Evolutionary conservation across 2,113 vertebrate genomes (phyloP).

Genomic region (mouse (Mus musculus)): DNA sequence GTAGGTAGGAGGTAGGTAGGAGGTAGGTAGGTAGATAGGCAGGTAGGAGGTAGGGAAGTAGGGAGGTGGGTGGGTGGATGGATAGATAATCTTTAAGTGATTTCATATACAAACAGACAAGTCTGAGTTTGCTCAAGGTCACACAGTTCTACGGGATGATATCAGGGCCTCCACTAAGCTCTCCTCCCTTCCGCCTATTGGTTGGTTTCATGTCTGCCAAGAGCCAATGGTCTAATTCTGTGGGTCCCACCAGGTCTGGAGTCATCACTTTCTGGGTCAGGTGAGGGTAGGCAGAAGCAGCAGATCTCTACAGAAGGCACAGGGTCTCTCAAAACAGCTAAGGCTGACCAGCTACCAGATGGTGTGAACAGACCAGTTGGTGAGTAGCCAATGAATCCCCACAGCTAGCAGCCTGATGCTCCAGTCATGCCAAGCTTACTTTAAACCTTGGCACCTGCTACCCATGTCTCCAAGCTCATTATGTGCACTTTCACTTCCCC

Average conservation of each 20-base stretch:
- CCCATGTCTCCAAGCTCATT: not conserved
- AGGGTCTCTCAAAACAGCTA: not conserved
- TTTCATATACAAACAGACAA: slow-evolving; percentile 10
- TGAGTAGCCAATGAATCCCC: slow-evolving; percentile 38
- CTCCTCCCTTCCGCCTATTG: not conserved
- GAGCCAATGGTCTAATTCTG: not conserved
- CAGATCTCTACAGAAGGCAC: slow-evolving; percentile 39
- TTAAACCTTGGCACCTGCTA: not conserved
- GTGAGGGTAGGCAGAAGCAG: slow-evolving; percentile 46
- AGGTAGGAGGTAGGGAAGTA: too few species aligned
- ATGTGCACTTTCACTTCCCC: not conserved
- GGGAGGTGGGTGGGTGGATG: too few species aligned
- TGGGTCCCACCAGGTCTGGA: not conserved
- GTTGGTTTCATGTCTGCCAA: not conserved
- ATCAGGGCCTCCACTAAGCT: not conserved
- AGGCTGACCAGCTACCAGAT: slow-evolving; percentile 50
- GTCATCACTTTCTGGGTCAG: not conserved
- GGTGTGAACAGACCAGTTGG: not conserved
- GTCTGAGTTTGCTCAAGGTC: not conserved
- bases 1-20: not conserved
- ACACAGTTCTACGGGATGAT: too few species aligned
- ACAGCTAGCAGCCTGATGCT: not conserved
- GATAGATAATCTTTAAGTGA: not conserved
- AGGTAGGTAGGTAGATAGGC: too few species aligned
- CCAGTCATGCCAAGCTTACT: not conserved